These are phyloP conservation scores for Metridium senile DNA, from an alignment of 92 coral and sea anemone species.

Conservation along the genomic window DNA sequence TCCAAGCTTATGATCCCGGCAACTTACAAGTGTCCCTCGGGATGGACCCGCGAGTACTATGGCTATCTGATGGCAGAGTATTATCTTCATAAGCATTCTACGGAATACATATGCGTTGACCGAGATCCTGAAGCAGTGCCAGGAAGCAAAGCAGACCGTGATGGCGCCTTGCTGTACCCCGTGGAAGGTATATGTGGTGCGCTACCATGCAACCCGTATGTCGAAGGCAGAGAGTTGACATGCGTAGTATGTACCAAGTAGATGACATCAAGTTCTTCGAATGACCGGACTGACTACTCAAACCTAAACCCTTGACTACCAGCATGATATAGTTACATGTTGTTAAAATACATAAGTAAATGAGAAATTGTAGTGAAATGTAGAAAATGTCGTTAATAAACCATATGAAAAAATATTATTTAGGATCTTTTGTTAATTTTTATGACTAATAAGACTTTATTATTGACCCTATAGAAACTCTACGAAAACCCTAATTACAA, in stretches of 20 bases:
- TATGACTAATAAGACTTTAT: too few relatives aligned
- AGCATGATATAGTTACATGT: too few relatives aligned
- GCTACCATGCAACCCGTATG: conserved; percentile 43
- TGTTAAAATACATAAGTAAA: too few relatives aligned
- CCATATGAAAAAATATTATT: too few relatives aligned
- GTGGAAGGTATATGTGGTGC: conserved; percentile 54
- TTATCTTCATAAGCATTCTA: conserved; percentile 14
- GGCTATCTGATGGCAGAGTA: conserved; percentile 70
- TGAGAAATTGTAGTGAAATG: too few relatives aligned
- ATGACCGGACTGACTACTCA: not conserved
- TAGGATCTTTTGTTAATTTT: too few relatives aligned
- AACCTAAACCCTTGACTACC: too few relatives aligned
- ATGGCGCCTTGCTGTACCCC: conserved; percentile 63
- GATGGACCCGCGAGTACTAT: conserved; percentile 73
- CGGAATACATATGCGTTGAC: conserved; percentile 59
- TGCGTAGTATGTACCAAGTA: conserved; percentile 73
- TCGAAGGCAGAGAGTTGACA: conserved; percentile 49
- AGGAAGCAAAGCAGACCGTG: conserved; percentile 13
- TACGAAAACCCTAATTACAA: too few relatives aligned
- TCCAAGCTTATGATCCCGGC: conserved; percentile 71
- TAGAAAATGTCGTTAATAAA: too few relatives aligned
- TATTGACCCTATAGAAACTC: too few relatives aligned
- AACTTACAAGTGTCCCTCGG: conserved; percentile 67
- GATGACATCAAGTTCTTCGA: not conserved
- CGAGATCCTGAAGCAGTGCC: conserved; percentile 33